These are phyloP conservation scores for Pantherophis alleghaniensis DNA, from an alignment of 2,797 vertebrate genomes.

Conservation along the genomic window DNA sequence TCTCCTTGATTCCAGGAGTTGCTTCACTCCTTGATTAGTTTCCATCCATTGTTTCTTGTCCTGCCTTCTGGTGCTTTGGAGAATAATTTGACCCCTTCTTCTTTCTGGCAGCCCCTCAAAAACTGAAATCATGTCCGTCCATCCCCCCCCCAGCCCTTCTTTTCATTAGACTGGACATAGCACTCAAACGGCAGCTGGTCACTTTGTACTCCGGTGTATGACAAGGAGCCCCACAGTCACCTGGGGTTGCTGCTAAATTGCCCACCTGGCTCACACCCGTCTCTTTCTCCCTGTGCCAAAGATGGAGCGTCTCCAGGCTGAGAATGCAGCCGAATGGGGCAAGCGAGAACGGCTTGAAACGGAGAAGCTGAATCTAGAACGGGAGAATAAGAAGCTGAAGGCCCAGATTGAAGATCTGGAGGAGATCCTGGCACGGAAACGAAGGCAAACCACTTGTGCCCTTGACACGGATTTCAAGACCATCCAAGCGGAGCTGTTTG, in stretches of 20 bases:
- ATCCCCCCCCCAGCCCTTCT: no score
- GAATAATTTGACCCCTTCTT: no score
- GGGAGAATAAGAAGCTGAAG: conserved; percentile 95
- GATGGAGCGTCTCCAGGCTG: conserved; percentile 96
- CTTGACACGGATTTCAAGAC: conserved; percentile 91
- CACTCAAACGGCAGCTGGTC: not conserved
- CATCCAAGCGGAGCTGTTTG: conserved; percentile 90
- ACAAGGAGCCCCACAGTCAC: not conserved
- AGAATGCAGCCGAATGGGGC: conserved; percentile 94
- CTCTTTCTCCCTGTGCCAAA: conserved; percentile 49
- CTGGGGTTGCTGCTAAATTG: not conserved
- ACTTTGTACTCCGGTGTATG: not conserved
- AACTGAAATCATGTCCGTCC: no score
- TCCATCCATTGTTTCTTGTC: no score
- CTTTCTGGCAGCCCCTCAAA: no score
- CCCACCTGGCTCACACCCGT: not conserved
- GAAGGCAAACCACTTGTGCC: conserved; percentile 85
- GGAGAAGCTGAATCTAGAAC: conserved; percentile 90
- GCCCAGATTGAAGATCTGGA: conserved; percentile 90
- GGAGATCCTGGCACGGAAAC: conserved; percentile 87
- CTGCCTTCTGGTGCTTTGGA: no score
- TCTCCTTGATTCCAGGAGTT: no score
- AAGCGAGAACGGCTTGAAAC: conserved; percentile 92
- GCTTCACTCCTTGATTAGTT: no score
- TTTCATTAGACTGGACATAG: no score